phyloP scores from a whole-genome alignment of 37 sponge, comb jelly and placozoan genomes.

The Spongilla lacustris region DNA sequence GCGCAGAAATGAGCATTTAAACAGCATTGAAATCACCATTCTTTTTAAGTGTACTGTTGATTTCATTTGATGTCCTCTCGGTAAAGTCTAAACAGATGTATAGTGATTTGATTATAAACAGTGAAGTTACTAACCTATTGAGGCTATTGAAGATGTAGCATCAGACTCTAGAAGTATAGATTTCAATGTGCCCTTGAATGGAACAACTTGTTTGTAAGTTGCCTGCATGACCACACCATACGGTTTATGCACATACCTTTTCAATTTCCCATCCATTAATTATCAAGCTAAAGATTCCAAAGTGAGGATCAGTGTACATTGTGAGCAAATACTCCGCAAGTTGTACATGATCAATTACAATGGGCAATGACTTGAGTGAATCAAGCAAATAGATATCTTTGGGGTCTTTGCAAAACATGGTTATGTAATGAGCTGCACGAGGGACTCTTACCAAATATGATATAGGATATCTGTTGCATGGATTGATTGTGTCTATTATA shows the following conservation, averaged over 20 bases:
- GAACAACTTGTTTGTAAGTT: background rate
- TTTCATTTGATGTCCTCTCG: background rate
- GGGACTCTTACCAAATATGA: background rate
- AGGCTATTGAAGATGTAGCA: background rate
- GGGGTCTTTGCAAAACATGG: background rate
- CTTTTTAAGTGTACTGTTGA: background rate
- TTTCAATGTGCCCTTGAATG: background rate
- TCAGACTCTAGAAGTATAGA: background rate
- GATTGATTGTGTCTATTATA: background rate
- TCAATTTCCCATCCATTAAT: background rate
- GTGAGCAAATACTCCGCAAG: background rate
- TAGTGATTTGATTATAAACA: no score
- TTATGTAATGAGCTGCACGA: background rate
- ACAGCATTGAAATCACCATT: no score
- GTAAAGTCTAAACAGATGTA: background rate
- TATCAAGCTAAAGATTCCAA: background rate
- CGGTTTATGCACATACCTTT: background rate
- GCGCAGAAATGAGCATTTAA: background rate
- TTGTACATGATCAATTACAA: background rate
- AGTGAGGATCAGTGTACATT: background rate
- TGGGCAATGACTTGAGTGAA: background rate
- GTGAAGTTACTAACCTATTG: no score
- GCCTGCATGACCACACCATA: background rate
- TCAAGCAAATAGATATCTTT: background rate
- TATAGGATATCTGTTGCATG: background rate